Conservation (phyloP, 2,888 invertebrate species). For the Vesta saturnalis region DNA sequence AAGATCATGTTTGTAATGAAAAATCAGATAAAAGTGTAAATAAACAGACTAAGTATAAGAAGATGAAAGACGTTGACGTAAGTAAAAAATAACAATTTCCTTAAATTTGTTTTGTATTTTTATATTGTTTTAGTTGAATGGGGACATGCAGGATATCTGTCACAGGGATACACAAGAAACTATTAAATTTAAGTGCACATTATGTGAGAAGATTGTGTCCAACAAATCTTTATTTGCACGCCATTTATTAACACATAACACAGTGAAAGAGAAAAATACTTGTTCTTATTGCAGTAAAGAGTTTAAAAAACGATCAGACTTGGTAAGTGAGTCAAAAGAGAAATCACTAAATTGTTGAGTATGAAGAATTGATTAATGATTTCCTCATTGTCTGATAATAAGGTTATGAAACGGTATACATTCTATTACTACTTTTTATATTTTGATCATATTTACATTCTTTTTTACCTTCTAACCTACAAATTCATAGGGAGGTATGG, state of each 20-base stretch:
- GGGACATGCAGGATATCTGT: neutral
- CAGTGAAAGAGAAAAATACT: conserved; percentile 59
- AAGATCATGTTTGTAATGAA: conserved; percentile 34
- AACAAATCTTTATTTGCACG: conserved; percentile 30
- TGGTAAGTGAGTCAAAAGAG: conserved; percentile 52
- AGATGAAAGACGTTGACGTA: conserved; percentile 6
- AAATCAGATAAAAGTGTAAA: neutral
- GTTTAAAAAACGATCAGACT: conserved; percentile 75
- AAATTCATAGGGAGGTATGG: too few relatives aligned
- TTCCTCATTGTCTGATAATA: too few relatives aligned
- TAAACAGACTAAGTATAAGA: neutral
- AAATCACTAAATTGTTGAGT: too few relatives aligned
- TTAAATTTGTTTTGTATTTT: too few relatives aligned
- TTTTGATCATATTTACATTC: too few relatives aligned
- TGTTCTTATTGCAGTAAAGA: conserved; percentile 70
- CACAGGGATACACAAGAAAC: neutral
- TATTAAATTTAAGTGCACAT: conserved; percentile 24
- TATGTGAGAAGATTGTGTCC: conserved; percentile 37
- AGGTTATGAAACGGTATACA: too few relatives aligned
- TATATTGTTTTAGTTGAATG: too few relatives aligned
- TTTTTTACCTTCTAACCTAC: too few relatives aligned
- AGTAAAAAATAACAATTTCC: too few relatives aligned
- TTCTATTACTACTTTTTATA: too few relatives aligned
- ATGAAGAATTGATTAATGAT: too few relatives aligned
- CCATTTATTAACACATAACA: conserved; percentile 46